Conservation (phyloP, 1,140 invertebrate genomes). For the Brachionus calyciflorus region DNA sequence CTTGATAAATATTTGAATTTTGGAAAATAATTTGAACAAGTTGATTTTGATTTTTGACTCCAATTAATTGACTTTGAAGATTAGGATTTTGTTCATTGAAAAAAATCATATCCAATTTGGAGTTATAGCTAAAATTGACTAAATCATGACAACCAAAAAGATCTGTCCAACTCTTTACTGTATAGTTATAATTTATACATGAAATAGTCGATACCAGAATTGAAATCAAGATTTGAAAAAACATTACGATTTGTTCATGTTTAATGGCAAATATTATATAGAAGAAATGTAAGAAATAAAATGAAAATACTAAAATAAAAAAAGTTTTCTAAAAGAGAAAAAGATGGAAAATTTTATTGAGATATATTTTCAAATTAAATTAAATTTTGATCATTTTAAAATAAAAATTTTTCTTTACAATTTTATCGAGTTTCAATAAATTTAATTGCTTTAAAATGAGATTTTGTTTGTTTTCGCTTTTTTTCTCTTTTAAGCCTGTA, state of each 20-base stretch:
- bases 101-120: not conserved
- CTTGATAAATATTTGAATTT: not conserved
- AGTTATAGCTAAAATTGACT: not conserved
- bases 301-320: too few species aligned
- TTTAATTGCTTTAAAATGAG: not conserved
- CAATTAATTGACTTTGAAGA: not conserved
- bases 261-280: too few species aligned
- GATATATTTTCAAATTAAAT: too few species aligned
- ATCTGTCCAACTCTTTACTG: not conserved
- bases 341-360: not conserved
- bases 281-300: too few species aligned
- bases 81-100: constrained; percentile 5
- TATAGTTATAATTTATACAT: not conserved
- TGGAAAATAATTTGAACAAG: not conserved
- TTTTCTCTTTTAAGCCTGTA: too few species aligned
- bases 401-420: too few species aligned
- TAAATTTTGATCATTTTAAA: too few species aligned
- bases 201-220: not conserved
- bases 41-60: not conserved
- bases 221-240: constrained; percentile 18
- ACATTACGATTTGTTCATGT: constrained; percentile 10
- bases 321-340: too few species aligned
- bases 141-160: not conserved
- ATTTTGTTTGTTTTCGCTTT: not conserved
- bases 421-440: not conserved